phyloP scores from a whole-genome alignment of 2,113 vertebrate species.

The Strix aluco region DNA sequence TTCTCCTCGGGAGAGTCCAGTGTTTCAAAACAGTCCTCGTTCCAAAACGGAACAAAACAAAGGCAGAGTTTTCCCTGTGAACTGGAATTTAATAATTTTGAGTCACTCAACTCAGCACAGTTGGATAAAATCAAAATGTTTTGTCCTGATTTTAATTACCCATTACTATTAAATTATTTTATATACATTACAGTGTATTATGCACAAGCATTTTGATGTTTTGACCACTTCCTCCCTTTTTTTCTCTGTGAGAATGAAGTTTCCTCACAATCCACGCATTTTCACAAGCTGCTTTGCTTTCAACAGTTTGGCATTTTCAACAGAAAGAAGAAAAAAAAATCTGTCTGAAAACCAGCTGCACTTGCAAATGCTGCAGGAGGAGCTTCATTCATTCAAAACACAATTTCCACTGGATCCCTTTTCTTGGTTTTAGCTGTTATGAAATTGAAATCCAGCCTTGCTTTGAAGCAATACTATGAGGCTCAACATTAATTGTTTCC shows the following conservation, averaged over 20 bases:
- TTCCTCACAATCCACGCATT: conserved; percentile 30
- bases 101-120: conserved; percentile 16
- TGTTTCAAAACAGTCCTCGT: conserved; percentile 4
- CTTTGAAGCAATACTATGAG: conserved; percentile 24
- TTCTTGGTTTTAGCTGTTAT: not conserved
- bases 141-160: conserved; percentile 70
- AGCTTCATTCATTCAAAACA: conserved; percentile 35
- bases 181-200: conserved; percentile 56
- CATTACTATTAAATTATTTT: conserved; percentile 68
- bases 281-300: conserved; percentile 64
- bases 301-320: conserved; percentile 59
- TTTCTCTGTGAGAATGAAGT: conserved; percentile 48
- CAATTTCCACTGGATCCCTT: conserved; percentile 21
- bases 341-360: conserved; percentile 60
- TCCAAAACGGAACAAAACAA: conserved; percentile 17
- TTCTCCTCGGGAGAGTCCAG: not conserved
- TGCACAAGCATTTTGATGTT: conserved; percentile 63
- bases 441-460: not conserved
- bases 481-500: conserved; percentile 19
- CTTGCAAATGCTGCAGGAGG: conserved; percentile 36
- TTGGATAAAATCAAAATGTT: conserved; percentile 62
- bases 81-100: conserved; percentile 45
- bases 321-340: not conserved
- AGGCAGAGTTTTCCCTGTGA: conserved; percentile 23
- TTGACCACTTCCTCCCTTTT: conserved; percentile 63